Evolutionary conservation across 2,797 vertebrate species (phyloP), one percentile per base, ranked within the genome.

Genomic region (Molossus molossus): DNA sequence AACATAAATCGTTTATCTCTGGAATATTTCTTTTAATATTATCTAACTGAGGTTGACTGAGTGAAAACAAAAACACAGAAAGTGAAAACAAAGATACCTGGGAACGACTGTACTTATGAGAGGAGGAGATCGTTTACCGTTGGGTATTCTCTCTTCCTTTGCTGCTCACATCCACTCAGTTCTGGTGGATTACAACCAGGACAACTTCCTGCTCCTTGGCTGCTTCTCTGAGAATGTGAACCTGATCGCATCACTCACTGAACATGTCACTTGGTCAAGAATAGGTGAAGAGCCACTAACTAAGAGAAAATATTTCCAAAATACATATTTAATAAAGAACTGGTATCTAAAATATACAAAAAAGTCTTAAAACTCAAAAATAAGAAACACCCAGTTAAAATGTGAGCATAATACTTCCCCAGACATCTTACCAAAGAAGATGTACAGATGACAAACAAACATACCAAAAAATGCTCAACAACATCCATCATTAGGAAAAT

Each of bases 261-360:
- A 73, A 84, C 69, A 21, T 64, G 15, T 13, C 13, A 12, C 12
- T 84, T 50, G 12, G 17, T 60, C 21, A 76, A 84, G 2, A 72
- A 14, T 77, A 79, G 62, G 13, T 88, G 10, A 90, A 69, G 1
- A 37, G 4, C 25, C 40, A 86, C 18, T 55, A 3, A 70, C 9
- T 45, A 18, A 87, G 9, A 77, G 20, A 37, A 88, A 76, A 57
- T 57, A 83, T 85, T 80, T 93, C 17, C n/a, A 75, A 90, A 88
- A 70, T 23, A 81, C 1, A 20, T 20, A 62, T 69, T 18, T 70
- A 20, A 29, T 55, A 69, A 25, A 88, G 1, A 11, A 62, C 0
- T 86, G 1, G 2, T 81, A 70, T 33, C 58, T n/a, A 45, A 70
- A 91, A 45, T 27, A 60, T 20, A 45, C 27, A 87, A 37, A 76